Evolutionary conservation across 2,113 vertebrate species (phyloP), one percentile per base, ranked within the genome.

Genomic region (Oxygymnocypris stewartii): DNA sequence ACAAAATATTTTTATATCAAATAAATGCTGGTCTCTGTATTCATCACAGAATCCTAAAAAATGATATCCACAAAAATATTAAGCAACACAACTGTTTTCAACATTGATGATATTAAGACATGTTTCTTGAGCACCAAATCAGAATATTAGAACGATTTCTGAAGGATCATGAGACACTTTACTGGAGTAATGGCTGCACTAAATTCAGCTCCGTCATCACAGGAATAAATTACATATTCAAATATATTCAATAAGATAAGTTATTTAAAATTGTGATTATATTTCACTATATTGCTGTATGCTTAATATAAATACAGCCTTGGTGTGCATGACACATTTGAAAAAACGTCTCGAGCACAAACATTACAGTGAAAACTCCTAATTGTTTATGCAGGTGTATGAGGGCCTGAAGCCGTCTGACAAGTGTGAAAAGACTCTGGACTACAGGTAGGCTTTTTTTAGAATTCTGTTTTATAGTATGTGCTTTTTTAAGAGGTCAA

Each of bases 381-480:
- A 42, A n/a, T 49, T 76, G 74, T 25, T 61, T 25, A 82, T 81
- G 63, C 92, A 99, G 98, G 98, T 99, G n/a, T 99, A 96, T 86
- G 97, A 99, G 93, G 98, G 98, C 80, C 94, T 99, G 75, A 99
- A 99, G 83, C 98, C 97, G 0, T 98, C 98, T 0, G 97, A 99
- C 93, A 99, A 99, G 82, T 96, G 95, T 87, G 98, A 99, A 93
- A 99, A 99, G 90, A 96, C 95, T 61, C 93, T 99, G 89, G 98
- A 99, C 93, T 99, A 99, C 79, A 97, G 98, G 98, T 97, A 90
- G 18, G 12, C 13, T 54, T 49, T 49, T 20, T 57, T 57, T 57
- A 8, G 4, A 18, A 20, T 57, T 57, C 18, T 37, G 16, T 37
- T 73, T 23, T 23, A 20, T 35, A 35, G 47, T 31, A 16, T 6